Evolutionary conservation across 2,113 vertebrate species (phyloP).

Genomic region (Zapus hudsonius): DNA sequence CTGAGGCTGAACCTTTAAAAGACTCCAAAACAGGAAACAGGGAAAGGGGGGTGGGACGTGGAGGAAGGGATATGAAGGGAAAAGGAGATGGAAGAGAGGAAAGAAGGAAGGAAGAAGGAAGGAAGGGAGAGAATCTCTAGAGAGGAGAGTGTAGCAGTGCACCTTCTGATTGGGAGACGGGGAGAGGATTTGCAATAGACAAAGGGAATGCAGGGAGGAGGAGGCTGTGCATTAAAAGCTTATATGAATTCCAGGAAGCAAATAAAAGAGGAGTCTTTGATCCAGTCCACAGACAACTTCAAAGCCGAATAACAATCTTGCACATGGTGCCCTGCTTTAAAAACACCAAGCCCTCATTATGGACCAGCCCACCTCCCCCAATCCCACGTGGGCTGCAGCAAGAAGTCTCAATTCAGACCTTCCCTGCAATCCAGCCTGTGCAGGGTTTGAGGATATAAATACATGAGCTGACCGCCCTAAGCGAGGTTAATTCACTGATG

Average conservation of each 20-base stretch:
- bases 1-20: background rate
- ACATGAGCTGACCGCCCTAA: constrained; percentile 69
- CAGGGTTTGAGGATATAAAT: constrained; percentile 39
- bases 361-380: constrained; percentile 65
- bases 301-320: constrained; percentile 81
- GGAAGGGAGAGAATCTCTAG: background rate
- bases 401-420: constrained; percentile 60
- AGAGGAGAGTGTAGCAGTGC: rapidly evolving
- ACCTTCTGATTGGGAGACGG: background rate
- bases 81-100: rapidly evolving
- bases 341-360: constrained; percentile 70
- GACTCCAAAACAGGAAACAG: background rate
- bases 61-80: background rate
- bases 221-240: constrained; percentile 47
- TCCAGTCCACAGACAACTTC: constrained; percentile 79
- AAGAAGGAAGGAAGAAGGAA: background rate
- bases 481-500: constrained; percentile 75
- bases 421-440: rapidly evolving
- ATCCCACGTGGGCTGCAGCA: background rate
- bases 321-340: constrained; percentile 66
- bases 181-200: background rate
- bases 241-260: constrained; percentile 66
- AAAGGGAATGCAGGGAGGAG: background rate
- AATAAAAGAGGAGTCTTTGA: constrained; percentile 77
- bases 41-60: too few species aligned